Evolutionary conservation across 2,113 vertebrate genomes (phyloP).

Genomic region (Microcebus murinus): DNA sequence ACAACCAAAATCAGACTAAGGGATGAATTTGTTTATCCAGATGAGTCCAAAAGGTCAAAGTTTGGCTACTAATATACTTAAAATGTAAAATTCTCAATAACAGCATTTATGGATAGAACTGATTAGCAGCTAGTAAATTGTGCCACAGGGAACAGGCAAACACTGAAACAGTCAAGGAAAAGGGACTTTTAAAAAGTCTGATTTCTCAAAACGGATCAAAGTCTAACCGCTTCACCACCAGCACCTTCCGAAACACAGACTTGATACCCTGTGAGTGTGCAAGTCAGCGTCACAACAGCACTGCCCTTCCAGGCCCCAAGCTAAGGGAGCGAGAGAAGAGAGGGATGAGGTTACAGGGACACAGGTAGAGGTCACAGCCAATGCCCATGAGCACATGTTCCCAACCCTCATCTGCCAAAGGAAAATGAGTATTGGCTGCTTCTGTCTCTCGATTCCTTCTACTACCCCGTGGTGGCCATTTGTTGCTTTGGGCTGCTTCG

Average conservation of each 20-base stretch:
- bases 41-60: background rate
- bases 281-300: background rate
- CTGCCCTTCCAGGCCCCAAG: background rate
- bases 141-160: background rate
- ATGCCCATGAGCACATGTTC: rapidly evolving
- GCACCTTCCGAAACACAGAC: background rate
- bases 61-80: background rate
- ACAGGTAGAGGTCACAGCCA: too few species aligned
- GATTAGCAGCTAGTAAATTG: background rate
- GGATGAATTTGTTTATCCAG: background rate
- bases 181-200: background rate
- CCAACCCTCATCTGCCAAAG: background rate
- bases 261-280: too few species aligned
- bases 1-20: background rate
- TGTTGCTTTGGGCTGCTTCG: background rate
- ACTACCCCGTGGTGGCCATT: background rate
- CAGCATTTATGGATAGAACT: background rate
- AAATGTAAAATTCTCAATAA: background rate
- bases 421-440: background rate
- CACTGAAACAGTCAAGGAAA: background rate
- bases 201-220: background rate
- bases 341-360: background rate
- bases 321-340: too few species aligned
- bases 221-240: background rate
- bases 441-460: background rate